phyloP scores from a whole-genome alignment of 2,888 invertebrate genomes.

The Patella depressa region DNA sequence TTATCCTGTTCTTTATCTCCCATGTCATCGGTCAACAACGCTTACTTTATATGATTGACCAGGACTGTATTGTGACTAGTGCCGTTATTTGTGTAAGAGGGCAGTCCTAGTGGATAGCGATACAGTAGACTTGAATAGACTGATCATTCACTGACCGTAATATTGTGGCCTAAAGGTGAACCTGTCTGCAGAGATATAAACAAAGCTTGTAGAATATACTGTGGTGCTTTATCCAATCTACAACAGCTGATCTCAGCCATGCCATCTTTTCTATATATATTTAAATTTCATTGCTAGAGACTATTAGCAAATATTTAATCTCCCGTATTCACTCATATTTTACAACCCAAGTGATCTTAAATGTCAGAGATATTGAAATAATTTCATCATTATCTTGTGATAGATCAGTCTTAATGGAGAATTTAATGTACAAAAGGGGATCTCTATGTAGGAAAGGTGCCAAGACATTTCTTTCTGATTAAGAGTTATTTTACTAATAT shows the following conservation, averaged over 20 bases:
- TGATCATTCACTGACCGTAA: background rate
- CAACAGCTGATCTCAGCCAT: background rate
- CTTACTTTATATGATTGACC: constrained; percentile 11
- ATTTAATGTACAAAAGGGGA: background rate
- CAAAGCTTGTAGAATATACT: too few relatives aligned
- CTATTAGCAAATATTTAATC: constrained; percentile 11
- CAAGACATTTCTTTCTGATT: background rate
- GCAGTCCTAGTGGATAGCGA: constrained; percentile 9
- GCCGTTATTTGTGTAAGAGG: constrained; percentile 10
- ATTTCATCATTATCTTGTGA: constrained; percentile 7
- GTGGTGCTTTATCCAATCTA: too few relatives aligned
- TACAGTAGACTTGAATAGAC: constrained; percentile 11
- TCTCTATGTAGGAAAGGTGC: constrained; percentile 1
- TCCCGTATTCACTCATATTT: background rate
- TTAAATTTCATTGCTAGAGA: background rate
- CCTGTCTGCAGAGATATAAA: too few relatives aligned
- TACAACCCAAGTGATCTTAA: background rate
- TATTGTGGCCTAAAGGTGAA: background rate
- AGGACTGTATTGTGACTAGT: constrained; percentile 3
- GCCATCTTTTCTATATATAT: background rate
- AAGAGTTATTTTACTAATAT: too few relatives aligned
- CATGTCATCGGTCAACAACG: constrained; percentile 13
- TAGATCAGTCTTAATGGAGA: constrained; percentile 4
- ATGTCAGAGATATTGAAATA: background rate
- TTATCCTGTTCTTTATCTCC: constrained; percentile 11